phyloP scores from a whole-genome alignment of 2,113 vertebrate genomes.

The Perca fluviatilis region DNA sequence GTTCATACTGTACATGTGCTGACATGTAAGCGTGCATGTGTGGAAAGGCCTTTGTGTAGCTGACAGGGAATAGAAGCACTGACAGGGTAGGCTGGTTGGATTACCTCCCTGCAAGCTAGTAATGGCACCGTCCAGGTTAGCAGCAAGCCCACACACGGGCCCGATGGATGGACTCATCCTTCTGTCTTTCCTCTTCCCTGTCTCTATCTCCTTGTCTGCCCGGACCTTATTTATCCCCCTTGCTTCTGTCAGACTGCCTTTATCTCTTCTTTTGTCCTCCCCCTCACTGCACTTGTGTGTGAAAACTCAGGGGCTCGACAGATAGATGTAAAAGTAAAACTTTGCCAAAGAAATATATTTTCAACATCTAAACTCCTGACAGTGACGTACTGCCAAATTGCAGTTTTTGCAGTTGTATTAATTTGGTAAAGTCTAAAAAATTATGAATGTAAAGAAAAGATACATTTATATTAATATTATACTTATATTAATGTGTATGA shows the following conservation, averaged over 20 bases:
- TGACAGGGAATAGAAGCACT: conserved; percentile 26
- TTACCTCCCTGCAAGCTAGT: conserved; percentile 26
- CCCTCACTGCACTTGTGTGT: conserved; percentile 34
- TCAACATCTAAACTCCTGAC: conserved; percentile 34
- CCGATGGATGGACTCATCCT: conserved; percentile 34
- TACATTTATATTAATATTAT: too few species aligned
- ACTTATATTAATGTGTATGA: too few species aligned
- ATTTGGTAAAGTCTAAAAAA: conserved; percentile 20
- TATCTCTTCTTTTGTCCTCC: conserved; percentile 61
- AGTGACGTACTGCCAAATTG: neutral
- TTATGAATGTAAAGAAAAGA: too few species aligned
- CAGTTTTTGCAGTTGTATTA: conserved; percentile 6
- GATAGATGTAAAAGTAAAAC: conserved; percentile 55
- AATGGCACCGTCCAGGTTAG: conserved; percentile 28
- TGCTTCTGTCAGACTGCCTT: conserved; percentile 63
- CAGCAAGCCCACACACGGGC: conserved; percentile 36
- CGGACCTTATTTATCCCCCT: conserved; percentile 56
- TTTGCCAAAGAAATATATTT: conserved; percentile 47
- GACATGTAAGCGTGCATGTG: neutral
- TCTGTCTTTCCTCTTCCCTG: conserved; percentile 36
- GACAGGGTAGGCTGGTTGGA: conserved; percentile 18
- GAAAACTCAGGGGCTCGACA: conserved; percentile 43
- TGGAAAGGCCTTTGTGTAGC: conserved; percentile 2
- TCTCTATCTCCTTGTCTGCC: conserved; percentile 42
- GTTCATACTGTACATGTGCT: neutral